These are phyloP conservation scores for Proisotoma minuta DNA, from an alignment of 2,888 invertebrate species.

Conservation along the genomic window DNA sequence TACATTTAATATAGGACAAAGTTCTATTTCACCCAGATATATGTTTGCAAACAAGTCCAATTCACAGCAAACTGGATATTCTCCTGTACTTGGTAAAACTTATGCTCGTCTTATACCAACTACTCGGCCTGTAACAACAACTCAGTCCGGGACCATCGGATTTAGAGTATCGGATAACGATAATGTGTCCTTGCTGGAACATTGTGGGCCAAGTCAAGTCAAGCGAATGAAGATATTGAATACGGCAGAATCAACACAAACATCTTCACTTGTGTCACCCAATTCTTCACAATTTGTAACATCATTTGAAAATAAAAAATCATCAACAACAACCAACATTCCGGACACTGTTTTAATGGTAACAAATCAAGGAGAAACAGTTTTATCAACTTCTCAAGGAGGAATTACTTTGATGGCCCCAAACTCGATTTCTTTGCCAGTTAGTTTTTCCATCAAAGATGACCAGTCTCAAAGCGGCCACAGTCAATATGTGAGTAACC, in stretches of 20 bases:
- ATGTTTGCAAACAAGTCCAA: no score
- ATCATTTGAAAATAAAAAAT: not conserved
- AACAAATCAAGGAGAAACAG: slow-evolving; percentile 31
- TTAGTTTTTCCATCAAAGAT: slow-evolving; percentile 4
- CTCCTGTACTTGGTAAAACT: not conserved
- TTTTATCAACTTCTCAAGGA: slow-evolving; percentile 26
- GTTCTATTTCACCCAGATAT: no score
- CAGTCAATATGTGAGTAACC: slow-evolving; percentile 16
- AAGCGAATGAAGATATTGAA: not conserved
- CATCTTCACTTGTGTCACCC: not conserved
- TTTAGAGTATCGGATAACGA: not conserved
- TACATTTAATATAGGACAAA: no score
- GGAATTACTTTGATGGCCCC: slow-evolving; percentile 21
- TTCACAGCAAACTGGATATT: no score
- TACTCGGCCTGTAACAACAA: no score
- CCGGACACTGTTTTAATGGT: slow-evolving; percentile 33
- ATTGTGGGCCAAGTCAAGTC: not conserved
- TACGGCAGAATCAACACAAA: not conserved
- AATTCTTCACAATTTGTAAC: not conserved
- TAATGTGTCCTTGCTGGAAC: not conserved
- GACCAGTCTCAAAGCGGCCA: not conserved
- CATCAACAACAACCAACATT: not conserved
- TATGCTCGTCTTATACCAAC: not conserved
- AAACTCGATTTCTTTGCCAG: slow-evolving; percentile 16
- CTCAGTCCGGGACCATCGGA: not conserved